Evolutionary conservation across 2,797 vertebrate species (phyloP).

Genomic region (Enteromius mattozi): DNA sequence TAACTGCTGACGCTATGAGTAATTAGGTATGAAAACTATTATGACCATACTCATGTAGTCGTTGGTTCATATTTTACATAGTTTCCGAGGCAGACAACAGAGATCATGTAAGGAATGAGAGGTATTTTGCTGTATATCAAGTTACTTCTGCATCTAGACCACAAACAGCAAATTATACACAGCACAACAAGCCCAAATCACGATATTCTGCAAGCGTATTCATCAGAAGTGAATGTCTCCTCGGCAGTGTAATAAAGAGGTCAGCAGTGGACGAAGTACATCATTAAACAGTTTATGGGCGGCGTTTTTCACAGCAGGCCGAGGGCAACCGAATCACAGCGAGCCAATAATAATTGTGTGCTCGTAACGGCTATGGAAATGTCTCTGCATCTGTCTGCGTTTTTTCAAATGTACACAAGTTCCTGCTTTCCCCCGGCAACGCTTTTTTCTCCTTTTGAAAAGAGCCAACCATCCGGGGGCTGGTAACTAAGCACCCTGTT

Average conservation of each 20-base stretch:
- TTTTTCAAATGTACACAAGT: slow-evolving; percentile 79
- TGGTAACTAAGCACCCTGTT: slow-evolving; percentile 84
- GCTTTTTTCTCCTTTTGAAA: slow-evolving; percentile 67
- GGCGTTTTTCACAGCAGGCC: slow-evolving; percentile 36
- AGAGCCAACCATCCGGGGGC: slow-evolving; percentile 77
- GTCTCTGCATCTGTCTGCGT: slow-evolving; percentile 70
- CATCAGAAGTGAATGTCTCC: slow-evolving; percentile 13
- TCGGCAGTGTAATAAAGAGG: slow-evolving; percentile 15
- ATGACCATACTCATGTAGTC: slow-evolving; percentile 43
- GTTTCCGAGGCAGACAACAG: slow-evolving; percentile 42
- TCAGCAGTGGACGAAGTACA: slow-evolving; percentile 54
- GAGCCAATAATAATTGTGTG: slow-evolving; percentile 60
- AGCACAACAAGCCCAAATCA: slow-evolving; percentile 9
- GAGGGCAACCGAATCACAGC: slow-evolving; percentile 53
- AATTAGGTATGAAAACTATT: slow-evolving; percentile 70
- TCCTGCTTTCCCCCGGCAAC: slow-evolving; percentile 83
- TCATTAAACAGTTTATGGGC: slow-evolving; percentile 41
- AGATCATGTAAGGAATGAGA: slow-evolving; percentile 59
- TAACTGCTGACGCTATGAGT: slow-evolving; percentile 50
- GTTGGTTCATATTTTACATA: slow-evolving; percentile 38
- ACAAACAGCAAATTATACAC: not conserved
- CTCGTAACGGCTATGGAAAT: slow-evolving; percentile 60
- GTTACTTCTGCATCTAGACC: not conserved
- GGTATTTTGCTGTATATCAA: slow-evolving; percentile 46
- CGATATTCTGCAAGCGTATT: not conserved